A percentile compares a stretch with the other conserved stretches of the same genome.
phyloP scores from a whole-genome alignment of 2,113 vertebrate species.

The Lophius piscatorius region DNA sequence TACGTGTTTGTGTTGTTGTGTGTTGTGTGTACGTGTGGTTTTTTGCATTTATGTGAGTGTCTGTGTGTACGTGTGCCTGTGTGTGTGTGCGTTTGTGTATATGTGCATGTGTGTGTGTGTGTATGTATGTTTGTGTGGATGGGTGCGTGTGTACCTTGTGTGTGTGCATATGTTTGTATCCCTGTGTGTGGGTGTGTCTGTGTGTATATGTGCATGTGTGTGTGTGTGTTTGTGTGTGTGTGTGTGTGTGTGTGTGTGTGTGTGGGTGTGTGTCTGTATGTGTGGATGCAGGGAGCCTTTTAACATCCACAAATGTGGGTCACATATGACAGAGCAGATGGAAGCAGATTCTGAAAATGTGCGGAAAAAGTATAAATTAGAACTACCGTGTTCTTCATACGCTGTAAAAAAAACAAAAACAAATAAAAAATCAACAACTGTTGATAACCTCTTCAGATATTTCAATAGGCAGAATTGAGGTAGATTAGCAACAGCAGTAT shows the following conservation, averaged over 20 bases:
- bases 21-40: constrained; percentile 11
- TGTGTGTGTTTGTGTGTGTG: constrained; percentile 1
- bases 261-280: too few relatives aligned
- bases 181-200: background rate
- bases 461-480: constrained; percentile 2
- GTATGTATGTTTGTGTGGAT: too few relatives aligned
- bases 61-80: constrained; percentile 14
- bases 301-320: constrained; percentile 49
- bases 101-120: constrained; percentile 10
- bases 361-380: constrained; percentile 1
- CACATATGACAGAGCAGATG: constrained; percentile 51
- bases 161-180: constrained; percentile 13
- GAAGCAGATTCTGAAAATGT: constrained; percentile 15
- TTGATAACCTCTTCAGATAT: background rate
- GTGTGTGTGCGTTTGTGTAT: constrained; percentile 18
- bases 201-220: constrained; percentile 13
- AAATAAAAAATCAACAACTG: too few relatives aligned
- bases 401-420: too few relatives aligned
- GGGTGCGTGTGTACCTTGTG: background rate
- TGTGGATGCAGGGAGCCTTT: constrained; percentile 1
- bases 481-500: constrained; percentile 12
- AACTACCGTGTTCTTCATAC: too few relatives aligned
- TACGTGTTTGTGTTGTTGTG: constrained; percentile 4
- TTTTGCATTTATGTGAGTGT: constrained; percentile 1
- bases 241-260: constrained; percentile 13